A percentile compares a stretch with the other conserved stretches of the same genome.
Evolutionary conservation across 1,140 invertebrate genomes (phyloP).

Genomic region (Drosophila kurseongensis): DNA sequence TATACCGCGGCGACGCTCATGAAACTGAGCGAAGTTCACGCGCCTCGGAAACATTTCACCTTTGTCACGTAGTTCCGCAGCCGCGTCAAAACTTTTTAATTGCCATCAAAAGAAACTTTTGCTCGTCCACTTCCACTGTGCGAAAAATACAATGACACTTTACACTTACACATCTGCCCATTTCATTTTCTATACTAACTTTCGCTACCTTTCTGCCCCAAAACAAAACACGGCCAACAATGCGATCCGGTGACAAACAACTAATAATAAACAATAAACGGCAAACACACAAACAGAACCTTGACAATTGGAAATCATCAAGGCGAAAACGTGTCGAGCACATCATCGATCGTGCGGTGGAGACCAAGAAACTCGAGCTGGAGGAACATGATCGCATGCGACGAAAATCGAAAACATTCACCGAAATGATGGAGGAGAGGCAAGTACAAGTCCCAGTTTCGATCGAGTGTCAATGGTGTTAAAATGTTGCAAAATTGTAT

Average conservation of each 20-base stretch:
- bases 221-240: constrained; percentile 42
- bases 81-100: constrained; percentile 72
- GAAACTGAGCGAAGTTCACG: constrained; percentile 29
- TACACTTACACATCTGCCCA: constrained; percentile 48
- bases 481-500: background rate
- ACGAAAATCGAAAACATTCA: constrained; percentile 95
- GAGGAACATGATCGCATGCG: constrained; percentile 90
- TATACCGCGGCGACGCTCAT: constrained; percentile 2
- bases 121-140: constrained; percentile 33
- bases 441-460: constrained; percentile 80
- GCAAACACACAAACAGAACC: constrained; percentile 87
- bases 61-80: constrained; percentile 56
- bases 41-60: constrained; percentile 52
- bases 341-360: constrained; percentile 94
- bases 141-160: constrained; percentile 34
- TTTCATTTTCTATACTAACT: constrained; percentile 70
- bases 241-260: constrained; percentile 30
- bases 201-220: constrained; percentile 56
- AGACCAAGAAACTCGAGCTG: constrained; percentile 93
- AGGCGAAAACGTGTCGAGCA: constrained; percentile 95
- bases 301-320: constrained; percentile 97
- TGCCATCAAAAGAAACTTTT: constrained; percentile 53
- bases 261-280: constrained; percentile 29
- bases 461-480: background rate
- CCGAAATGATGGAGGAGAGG: constrained; percentile 96